These are phyloP conservation scores for Phlogophora meticulosa DNA, from an alignment of 2,888 invertebrate species.

Conservation along the genomic window DNA sequence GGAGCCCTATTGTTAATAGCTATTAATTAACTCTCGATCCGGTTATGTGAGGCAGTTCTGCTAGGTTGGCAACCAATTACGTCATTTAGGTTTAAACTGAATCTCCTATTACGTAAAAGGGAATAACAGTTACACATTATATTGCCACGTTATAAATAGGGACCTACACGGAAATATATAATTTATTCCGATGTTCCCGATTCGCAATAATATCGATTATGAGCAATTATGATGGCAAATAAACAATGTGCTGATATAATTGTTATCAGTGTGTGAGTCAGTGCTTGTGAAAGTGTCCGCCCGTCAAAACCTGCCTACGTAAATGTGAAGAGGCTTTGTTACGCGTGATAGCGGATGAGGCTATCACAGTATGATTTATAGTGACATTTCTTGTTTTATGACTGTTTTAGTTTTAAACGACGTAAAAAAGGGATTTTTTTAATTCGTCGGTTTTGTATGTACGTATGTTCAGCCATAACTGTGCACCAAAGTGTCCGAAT, in stretches of 20 bases:
- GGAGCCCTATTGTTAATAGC: too few species aligned
- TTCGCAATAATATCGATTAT: constrained; percentile 36
- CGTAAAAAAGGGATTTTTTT: too few species aligned
- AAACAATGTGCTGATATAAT: constrained; percentile 62
- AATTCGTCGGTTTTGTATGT: too few species aligned
- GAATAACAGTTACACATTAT: constrained; percentile 27
- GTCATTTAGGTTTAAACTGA: constrained; percentile 10
- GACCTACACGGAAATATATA: constrained; percentile 15
- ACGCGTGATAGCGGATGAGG: constrained; percentile 17
- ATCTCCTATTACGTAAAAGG: constrained; percentile 25
- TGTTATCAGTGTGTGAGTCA: constrained; percentile 65
- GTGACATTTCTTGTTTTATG: too few species aligned
- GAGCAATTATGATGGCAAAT: constrained; percentile 46
- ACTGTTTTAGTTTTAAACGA: too few species aligned
- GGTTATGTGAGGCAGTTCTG: too few species aligned
- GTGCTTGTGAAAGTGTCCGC: constrained; percentile 54
- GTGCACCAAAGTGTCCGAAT: too few species aligned
- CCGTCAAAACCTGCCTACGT: constrained; percentile 43
- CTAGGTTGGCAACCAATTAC: not conserved
- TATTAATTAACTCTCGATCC: too few species aligned
- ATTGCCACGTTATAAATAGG: not conserved
- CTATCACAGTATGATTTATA: too few species aligned
- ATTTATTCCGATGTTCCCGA: constrained; percentile 25
- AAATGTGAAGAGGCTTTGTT: constrained; percentile 30
- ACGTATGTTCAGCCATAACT: too few species aligned